Conservation (phyloP, 2,888 invertebrate genomes). For the Eilema depressum region DNA sequence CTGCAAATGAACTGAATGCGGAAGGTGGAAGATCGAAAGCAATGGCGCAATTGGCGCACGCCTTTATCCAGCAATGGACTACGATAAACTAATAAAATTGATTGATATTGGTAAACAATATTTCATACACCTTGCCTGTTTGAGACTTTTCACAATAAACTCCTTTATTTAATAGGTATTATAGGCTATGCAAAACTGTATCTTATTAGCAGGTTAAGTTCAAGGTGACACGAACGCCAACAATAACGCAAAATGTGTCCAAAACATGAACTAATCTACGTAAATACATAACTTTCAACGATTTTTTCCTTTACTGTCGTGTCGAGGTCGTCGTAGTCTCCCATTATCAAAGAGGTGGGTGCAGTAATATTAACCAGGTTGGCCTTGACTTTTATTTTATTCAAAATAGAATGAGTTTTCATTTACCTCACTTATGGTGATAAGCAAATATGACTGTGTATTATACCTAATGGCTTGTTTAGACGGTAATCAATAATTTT, state of each 20-base stretch:
- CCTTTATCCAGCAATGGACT: too few species aligned
- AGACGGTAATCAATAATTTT: too few species aligned
- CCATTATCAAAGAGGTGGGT: conserved; percentile 21
- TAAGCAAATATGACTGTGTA: background rate
- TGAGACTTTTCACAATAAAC: too few species aligned
- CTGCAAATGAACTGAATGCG: too few species aligned
- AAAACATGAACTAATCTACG: conserved; percentile 29
- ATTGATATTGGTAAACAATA: too few species aligned
- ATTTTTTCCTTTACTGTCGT: conserved; percentile 30
- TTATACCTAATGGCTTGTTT: too few species aligned
- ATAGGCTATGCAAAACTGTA: background rate
- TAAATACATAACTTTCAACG: conserved; percentile 20
- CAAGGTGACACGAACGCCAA: conserved; percentile 34
- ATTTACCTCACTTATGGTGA: background rate
- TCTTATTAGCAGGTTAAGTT: conserved; percentile 25
- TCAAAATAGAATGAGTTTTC: background rate
- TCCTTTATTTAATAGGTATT: background rate
- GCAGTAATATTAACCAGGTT: conserved; percentile 19
- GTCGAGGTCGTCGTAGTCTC: conserved; percentile 27
- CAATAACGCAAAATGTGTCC: conserved; percentile 31
- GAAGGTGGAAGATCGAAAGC: too few species aligned
- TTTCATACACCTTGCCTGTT: too few species aligned
- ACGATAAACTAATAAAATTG: too few species aligned
- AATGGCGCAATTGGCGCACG: too few species aligned
- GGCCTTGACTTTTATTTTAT: conserved; percentile 38